Base-by-base conservation (phyloP, 2,113 vertebrate species). In the Engystomops pustulosus region DNA sequence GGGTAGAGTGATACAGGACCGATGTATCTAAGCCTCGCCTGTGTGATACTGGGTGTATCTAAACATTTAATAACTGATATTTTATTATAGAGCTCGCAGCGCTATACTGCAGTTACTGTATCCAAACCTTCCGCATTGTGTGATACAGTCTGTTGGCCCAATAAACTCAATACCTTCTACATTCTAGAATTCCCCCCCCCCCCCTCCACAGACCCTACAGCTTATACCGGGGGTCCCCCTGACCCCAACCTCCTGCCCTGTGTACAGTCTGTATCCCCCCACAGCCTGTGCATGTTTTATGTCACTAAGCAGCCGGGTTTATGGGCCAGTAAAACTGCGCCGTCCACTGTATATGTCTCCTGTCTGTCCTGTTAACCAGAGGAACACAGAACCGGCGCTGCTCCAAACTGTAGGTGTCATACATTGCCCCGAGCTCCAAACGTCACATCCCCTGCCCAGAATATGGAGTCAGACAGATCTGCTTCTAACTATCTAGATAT, bases 271-370 rank as follows among this genome's bases (percentile, higher is more conserved):
- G 12, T 30, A 36, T 15, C 47, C 32, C 62, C 62, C 58, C 15
- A 11, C 41, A 14, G 20, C 23, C 14, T 23, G 30, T 65, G 72
- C 25, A 78, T 51, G 62, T 41, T 69, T 68, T 67, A 25, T 68
- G 34, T 78, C 72, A 78, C 60, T 53, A 77, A 62, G 17, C 47
- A 77, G 36, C 18, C 45, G 15, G 44, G 41, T 78, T 68, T 78
- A 77, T 53, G 58, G 69, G 44, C 82, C 44, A 51, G 47, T 68
- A 84, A 84, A 83, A 83, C 15, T n/a, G n/a, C 25, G 44, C 38
- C 10, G 4, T 11, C 23, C 45, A 45, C 49, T 78, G 34, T 79
- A 58, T 70, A 70, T 14, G 74, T 67, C 45, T 58, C 25, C 65
- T 69, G 76, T 53, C 83, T 55, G 51, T 58, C 25, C 65, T 69